Conservation (phyloP, 2,888 invertebrate genomes). For the Athetis lepigone region DNA sequence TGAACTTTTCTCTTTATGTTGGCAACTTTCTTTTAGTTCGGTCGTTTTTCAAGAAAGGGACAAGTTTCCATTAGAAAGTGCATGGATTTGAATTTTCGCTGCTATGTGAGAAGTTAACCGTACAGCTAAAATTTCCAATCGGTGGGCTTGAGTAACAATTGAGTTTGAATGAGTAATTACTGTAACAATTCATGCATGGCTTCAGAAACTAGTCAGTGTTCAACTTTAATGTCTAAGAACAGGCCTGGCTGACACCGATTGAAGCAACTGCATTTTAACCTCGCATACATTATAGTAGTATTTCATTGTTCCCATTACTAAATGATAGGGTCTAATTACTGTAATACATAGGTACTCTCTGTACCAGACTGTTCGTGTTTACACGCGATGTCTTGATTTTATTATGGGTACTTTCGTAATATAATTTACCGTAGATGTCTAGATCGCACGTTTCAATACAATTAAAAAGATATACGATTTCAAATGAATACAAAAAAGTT, state of each 20-base stretch:
- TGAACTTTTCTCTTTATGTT: slow-evolving; percentile 10
- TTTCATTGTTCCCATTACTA: slow-evolving; percentile 85
- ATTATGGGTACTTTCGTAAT: slow-evolving; percentile 46
- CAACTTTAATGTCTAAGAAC: slow-evolving; percentile 63
- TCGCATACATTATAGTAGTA: slow-evolving; percentile 75
- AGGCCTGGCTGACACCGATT: slow-evolving; percentile 76
- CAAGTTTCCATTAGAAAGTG: slow-evolving; percentile 43
- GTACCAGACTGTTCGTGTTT: slow-evolving; percentile 69
- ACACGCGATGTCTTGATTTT: slow-evolving; percentile 74
- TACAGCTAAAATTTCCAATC: slow-evolving; percentile 48
- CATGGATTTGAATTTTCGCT: slow-evolving; percentile 26
- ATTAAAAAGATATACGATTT: slow-evolving; percentile 28
- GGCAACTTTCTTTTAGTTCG: slow-evolving; percentile 20
- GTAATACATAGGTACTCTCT: slow-evolving; percentile 70
- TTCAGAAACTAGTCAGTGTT: slow-evolving; percentile 61
- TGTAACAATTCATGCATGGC: slow-evolving; percentile 66
- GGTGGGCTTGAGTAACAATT: slow-evolving; percentile 59
- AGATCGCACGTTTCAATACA: slow-evolving; percentile 26
- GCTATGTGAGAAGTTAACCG: slow-evolving; percentile 23
- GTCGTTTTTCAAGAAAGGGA: slow-evolving; percentile 15
- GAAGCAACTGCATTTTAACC: slow-evolving; percentile 77
- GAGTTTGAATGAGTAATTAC: slow-evolving; percentile 59
- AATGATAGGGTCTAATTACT: slow-evolving; percentile 86
- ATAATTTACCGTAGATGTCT: slow-evolving; percentile 23
- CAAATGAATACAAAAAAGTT: slow-evolving; percentile 38